Evolutionary conservation across 1,140 invertebrate species (phyloP).

Genomic region (Drosophila mojavensis): DNA sequence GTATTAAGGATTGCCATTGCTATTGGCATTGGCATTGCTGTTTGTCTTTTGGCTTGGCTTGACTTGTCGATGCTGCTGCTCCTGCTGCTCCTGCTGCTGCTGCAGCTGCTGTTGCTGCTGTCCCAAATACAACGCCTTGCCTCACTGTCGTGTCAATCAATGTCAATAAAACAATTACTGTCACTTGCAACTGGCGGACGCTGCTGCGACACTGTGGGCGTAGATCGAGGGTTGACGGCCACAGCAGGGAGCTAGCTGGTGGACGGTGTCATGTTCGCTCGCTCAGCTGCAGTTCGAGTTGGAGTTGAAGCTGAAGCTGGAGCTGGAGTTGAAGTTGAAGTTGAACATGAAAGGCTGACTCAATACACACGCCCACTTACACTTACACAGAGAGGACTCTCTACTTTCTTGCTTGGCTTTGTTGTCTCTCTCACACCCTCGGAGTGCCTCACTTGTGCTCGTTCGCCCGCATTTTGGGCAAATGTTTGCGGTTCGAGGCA

Average conservation of each 20-base stretch:
- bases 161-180: conserved; percentile 84
- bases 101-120: conserved; percentile 19
- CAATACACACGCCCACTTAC: neutral
- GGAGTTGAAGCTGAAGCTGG: conserved; percentile 27
- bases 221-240: neutral
- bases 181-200: conserved; percentile 74
- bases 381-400: neutral
- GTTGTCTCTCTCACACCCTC: neutral
- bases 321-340: conserved; percentile 14
- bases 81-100: conserved; percentile 15
- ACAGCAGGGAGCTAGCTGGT: conserved; percentile 30
- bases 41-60: conserved; percentile 70
- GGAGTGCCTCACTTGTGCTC: conserved; percentile 4
- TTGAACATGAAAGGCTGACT: conserved; percentile 17
- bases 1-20: conserved; percentile 11
- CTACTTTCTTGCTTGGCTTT: conserved; percentile 3
- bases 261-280: conserved; percentile 70
- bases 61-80: conserved; percentile 56
- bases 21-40: conserved; percentile 64
- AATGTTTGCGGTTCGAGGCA: conserved; percentile 69
- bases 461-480: conserved; percentile 39
- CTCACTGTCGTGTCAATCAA: conserved; percentile 75
- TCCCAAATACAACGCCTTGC: conserved; percentile 2
- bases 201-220: conserved; percentile 13
- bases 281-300: conserved; percentile 9